phyloP scores from a whole-genome alignment of 2,797 vertebrate genomes.

The Helicolenus hilgendorfi region DNA sequence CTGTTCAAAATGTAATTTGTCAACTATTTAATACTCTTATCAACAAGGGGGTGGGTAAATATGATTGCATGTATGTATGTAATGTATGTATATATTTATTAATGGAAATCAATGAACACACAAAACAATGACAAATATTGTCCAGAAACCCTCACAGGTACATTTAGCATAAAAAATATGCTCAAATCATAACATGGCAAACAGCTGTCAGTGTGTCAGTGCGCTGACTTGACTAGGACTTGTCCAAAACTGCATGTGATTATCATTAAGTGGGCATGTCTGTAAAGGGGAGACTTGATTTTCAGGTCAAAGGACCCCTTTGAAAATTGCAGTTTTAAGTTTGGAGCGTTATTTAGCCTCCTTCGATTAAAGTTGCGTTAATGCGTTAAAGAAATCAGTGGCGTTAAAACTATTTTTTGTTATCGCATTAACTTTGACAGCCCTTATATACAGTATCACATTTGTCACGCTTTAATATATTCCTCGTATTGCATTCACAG shows the following conservation, averaged over 20 bases:
- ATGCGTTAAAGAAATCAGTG: not conserved
- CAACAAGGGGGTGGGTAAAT: too few species aligned
- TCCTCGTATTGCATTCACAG: not conserved
- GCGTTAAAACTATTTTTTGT: rapidly evolving
- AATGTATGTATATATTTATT: not conserved
- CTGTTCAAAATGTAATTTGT: too few species aligned
- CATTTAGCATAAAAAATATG: not conserved
- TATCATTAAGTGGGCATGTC: too few species aligned
- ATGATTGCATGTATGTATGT: not conserved
- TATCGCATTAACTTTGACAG: not conserved
- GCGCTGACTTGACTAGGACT: too few species aligned
- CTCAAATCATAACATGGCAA: not conserved
- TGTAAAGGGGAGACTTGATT: too few species aligned
- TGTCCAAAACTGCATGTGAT: too few species aligned
- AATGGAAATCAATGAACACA: not conserved
- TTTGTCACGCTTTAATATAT: not conserved
- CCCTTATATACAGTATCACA: not conserved
- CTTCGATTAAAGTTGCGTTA: not conserved
- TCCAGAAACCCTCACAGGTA: not conserved
- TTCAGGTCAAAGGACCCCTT: too few species aligned
- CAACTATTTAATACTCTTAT: too few species aligned
- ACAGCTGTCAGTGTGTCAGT: too few species aligned
- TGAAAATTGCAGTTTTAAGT: not conserved
- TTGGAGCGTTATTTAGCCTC: not conserved
- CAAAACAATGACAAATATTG: not conserved